These are phyloP conservation scores for Nomada ferruginata DNA, from an alignment of 2,888 invertebrate species.

Conservation along the genomic window DNA sequence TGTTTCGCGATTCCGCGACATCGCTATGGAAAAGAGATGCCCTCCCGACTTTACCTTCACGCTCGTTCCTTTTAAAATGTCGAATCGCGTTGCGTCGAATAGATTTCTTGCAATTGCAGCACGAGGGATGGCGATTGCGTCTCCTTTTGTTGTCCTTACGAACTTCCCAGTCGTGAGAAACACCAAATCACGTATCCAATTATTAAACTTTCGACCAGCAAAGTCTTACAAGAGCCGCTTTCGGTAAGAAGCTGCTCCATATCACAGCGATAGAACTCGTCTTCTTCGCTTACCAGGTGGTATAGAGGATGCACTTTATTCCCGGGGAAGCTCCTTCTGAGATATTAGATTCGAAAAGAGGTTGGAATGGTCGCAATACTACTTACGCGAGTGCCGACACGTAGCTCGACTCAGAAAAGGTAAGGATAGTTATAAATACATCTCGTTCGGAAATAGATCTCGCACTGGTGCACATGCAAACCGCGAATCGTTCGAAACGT, in stretches of 20 bases:
- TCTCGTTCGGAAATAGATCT: conserved; percentile 67
- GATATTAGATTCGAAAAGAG: conserved; percentile 45
- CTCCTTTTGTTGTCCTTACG: no score
- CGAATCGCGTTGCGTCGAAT: background rate
- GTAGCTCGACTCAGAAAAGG: conserved; percentile 64
- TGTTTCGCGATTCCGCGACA: conserved; percentile 38
- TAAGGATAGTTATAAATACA: conserved; percentile 73
- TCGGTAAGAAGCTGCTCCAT: background rate
- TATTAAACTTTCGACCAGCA: background rate
- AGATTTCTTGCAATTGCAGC: background rate
- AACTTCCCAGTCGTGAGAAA: no score
- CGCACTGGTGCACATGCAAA: conserved; percentile 59
- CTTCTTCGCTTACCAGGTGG: background rate
- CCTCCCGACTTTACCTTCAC: background rate
- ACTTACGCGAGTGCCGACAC: conserved; percentile 58
- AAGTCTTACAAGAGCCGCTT: background rate
- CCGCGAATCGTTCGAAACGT: conserved; percentile 68
- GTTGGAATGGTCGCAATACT: conserved; percentile 49
- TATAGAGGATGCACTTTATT: background rate
- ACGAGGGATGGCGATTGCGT: no score
- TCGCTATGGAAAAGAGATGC: background rate
- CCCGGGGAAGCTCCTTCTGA: background rate
- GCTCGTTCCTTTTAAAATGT: background rate
- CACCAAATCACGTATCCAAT: background rate
- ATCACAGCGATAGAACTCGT: background rate